Conservation (phyloP, 2,888 invertebrate species). For the Drosophila yooni region DNA sequence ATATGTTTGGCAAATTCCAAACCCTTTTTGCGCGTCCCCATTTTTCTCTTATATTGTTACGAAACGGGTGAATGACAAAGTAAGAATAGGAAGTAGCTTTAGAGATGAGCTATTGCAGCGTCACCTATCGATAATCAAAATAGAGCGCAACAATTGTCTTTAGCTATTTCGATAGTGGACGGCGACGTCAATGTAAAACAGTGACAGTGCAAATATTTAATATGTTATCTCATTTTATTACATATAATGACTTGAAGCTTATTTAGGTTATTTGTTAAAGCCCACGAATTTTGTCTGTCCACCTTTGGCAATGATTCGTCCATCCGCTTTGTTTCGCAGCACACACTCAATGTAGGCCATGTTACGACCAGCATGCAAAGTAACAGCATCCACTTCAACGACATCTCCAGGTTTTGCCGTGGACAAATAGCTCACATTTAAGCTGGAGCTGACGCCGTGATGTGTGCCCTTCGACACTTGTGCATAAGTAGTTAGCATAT, state of each 20-base stretch:
- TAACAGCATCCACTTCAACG: constrained; percentile 91
- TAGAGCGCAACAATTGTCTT: background rate
- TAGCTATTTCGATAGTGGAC: background rate
- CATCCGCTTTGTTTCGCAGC: constrained; percentile 90
- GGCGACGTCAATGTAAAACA: constrained; percentile 13
- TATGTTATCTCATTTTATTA: constrained; percentile 20
- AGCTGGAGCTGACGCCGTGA: constrained; percentile 93
- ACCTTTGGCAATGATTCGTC: constrained; percentile 91
- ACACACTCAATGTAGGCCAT: constrained; percentile 93
- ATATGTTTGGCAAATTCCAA: constrained; percentile 84
- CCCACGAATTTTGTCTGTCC: constrained; percentile 92
- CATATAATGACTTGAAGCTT: background rate
- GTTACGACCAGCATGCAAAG: constrained; percentile 90
- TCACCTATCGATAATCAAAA: constrained; percentile 35
- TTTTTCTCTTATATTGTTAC: constrained; percentile 32
- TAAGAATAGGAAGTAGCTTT: constrained; percentile 10
- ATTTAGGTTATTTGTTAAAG: constrained; percentile 29
- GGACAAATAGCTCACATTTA: constrained; percentile 93
- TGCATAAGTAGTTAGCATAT: constrained; percentile 92
- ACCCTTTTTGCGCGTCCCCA: constrained; percentile 81
- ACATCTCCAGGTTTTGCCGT: constrained; percentile 92
- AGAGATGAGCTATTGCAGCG: constrained; percentile 10
- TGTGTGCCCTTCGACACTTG: constrained; percentile 88
- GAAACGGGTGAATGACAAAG: constrained; percentile 37
- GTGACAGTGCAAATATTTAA: background rate